phyloP scores from a whole-genome alignment of 2,888 invertebrate genomes.

The Reticulitermes lucifugus region DNA sequence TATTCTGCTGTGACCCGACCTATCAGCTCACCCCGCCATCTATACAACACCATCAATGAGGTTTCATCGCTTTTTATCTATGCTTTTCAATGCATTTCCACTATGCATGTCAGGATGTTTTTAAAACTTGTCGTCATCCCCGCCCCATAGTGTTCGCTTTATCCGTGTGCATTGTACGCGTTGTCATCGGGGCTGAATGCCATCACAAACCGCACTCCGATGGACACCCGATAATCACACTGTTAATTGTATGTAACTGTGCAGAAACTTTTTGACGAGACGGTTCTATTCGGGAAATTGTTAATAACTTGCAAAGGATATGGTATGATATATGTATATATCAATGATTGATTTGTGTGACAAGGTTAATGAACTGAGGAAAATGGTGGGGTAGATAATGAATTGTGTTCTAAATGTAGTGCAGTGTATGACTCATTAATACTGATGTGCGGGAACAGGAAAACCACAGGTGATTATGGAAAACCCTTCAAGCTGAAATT shows the following conservation, averaged over 20 bases:
- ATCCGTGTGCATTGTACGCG: slow-evolving; percentile 2
- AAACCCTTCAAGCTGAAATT: too few species aligned
- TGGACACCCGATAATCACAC: not conserved
- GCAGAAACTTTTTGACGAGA: not conserved
- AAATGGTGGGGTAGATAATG: not conserved
- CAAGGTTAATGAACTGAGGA: not conserved
- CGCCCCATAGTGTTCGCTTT: not conserved
- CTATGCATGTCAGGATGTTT: slow-evolving; percentile 32
- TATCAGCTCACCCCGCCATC: slow-evolving; percentile 8
- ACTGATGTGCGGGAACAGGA: not conserved
- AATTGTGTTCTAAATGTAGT: not conserved
- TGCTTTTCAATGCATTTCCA: slow-evolving; percentile 38
- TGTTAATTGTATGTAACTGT: slow-evolving; percentile 19
- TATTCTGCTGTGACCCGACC: slow-evolving; percentile 25
- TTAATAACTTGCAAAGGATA: slow-evolving; percentile 1
- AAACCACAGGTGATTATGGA: not conserved
- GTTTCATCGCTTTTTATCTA: slow-evolving; percentile 36
- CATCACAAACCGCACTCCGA: not conserved
- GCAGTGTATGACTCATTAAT: too few species aligned
- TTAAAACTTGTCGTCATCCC: slow-evolving; percentile 15
- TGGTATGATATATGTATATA: not conserved
- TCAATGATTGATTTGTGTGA: slow-evolving; percentile 12
- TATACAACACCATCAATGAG: slow-evolving; percentile 38
- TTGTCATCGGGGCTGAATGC: slow-evolving; percentile 27
- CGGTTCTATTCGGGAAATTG: not conserved